Evolutionary conservation across 2,888 invertebrate species (phyloP), one percentile per base, ranked within the genome.

Genomic region (Melieria crassipennis): DNA sequence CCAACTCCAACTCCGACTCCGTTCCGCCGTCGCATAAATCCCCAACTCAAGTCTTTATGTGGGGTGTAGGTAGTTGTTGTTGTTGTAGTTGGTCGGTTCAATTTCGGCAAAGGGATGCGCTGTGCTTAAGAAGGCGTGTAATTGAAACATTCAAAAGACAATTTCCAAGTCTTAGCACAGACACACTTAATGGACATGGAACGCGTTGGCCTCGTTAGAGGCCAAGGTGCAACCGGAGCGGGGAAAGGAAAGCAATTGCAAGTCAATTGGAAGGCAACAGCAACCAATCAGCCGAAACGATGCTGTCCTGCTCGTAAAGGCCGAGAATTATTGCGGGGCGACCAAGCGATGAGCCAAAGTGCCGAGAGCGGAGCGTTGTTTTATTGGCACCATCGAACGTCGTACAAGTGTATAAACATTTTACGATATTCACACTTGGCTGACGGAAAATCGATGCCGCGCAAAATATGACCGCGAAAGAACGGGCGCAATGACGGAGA

Each of bases 91-190:
- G 67, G 56, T 66, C 64, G 56, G 74, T 73, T 78, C 80, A 81
- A 81, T 81, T 81, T 81, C 77, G 75, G 65, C 79, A 71, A 74
- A 79, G 76, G 81, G 83, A 84, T 78, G 78, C 83, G 81, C 84
- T 85, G 86, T 86, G 87, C 83, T 86, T 87, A 87, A 87, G 87
- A 87, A 87, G 87, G 87, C 87, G 87, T 87, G 87, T 87, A 87
- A 87, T 87, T 87, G 87, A 86, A 87, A 86, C 86, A 86, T 87
- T 86, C 86, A 86, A 83, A 84, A 84, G 85, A 84, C 84, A 84
- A 84, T 84, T 85, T 85, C 85, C 85, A 85, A 83, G 84, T 83
- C 84, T 84, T 84, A 84, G 82, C 84, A 83, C 84, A 84, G 83
- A 83, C 84, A 83, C 84, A 84, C 83, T 82, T 82, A 76, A 77